Evolutionary conservation across 1,140 invertebrate genomes (phyloP).

Genomic region (Heliconius congener): DNA sequence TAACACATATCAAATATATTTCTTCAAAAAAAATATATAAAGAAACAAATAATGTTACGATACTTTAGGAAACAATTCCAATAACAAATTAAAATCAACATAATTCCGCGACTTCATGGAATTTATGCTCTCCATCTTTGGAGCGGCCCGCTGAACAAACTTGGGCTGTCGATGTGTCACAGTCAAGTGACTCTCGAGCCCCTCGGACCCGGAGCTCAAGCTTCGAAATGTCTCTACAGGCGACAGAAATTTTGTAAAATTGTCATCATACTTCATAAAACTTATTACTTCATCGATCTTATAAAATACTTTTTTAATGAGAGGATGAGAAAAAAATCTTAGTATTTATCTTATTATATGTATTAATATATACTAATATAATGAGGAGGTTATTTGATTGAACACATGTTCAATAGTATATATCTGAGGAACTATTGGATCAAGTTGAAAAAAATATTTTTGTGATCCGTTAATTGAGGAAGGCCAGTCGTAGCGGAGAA

Average conservation of each 20-base stretch:
- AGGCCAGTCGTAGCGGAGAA: too few relatives aligned
- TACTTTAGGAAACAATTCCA: not conserved
- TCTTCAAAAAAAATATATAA: too few relatives aligned
- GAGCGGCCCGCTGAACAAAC: slow-evolving; percentile 70
- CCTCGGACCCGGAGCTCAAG: slow-evolving; percentile 42
- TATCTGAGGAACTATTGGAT: too few relatives aligned
- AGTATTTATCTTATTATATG: not conserved
- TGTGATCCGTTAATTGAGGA: too few relatives aligned
- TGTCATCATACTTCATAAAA: slow-evolving; percentile 23
- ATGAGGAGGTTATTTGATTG: too few relatives aligned
- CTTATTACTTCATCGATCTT: slow-evolving; percentile 9
- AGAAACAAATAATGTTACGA: too few relatives aligned
- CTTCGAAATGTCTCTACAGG: slow-evolving; percentile 50
- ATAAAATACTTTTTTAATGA: not conserved
- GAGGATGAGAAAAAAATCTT: not conserved
- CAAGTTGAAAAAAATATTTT: too few relatives aligned
- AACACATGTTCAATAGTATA: too few relatives aligned
- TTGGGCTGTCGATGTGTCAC: slow-evolving; percentile 78
- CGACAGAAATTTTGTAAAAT: slow-evolving; percentile 42
- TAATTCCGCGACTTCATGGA: slow-evolving; percentile 46
- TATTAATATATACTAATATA: too few relatives aligned
- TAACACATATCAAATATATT: too few relatives aligned
- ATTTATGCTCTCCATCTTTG: slow-evolving; percentile 52
- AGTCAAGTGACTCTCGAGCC: slow-evolving; percentile 72
- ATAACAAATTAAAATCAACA: not conserved